Percentiles rank a stretch among this genome's conserved stretches.
Evolutionary conservation across 2,797 vertebrate genomes (phyloP).

Genomic region (Pogonophryne albipinna): DNA sequence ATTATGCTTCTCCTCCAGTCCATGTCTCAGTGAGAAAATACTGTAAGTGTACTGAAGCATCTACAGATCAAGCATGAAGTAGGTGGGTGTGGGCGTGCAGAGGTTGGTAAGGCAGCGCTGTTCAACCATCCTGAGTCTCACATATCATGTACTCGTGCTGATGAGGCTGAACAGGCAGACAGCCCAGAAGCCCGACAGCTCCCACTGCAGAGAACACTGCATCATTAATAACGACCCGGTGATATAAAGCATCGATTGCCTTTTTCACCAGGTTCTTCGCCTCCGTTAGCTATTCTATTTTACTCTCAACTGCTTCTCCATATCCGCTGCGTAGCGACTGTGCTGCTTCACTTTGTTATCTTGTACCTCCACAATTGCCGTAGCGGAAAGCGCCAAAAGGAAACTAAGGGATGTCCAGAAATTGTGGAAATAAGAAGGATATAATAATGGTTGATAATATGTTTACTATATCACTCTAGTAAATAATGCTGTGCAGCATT

Average conservation of each 20-base stretch:
- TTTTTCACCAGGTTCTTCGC: constrained; percentile 53
- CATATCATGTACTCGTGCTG: constrained; percentile 75
- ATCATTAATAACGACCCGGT: constrained; percentile 80
- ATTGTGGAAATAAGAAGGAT: constrained; percentile 29
- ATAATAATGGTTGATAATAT: constrained; percentile 35
- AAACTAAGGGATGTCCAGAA: constrained; percentile 49
- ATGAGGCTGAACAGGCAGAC: constrained; percentile 68
- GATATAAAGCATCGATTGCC: constrained; percentile 72
- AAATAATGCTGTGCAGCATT: constrained; percentile 12
- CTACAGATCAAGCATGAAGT: constrained; percentile 16
- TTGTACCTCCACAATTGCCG: constrained; percentile 15
- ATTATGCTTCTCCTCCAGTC: constrained; percentile 27
- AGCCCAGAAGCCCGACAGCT: constrained; percentile 66
- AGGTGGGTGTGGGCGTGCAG: constrained; percentile 19
- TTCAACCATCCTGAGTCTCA: constrained; percentile 57
- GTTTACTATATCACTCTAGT: constrained; percentile 31
- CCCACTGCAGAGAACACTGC: constrained; percentile 68
- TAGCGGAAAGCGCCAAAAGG: constrained; percentile 27
- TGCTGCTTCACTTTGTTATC: constrained; percentile 26
- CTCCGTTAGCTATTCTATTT: constrained; percentile 47
- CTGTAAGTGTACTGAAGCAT: constrained; percentile 33
- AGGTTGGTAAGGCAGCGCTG: constrained; percentile 37
- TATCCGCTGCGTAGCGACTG: constrained; percentile 19
- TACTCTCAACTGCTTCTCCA: constrained; percentile 35
- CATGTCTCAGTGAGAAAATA: constrained; percentile 39